A percentile compares a stretch with the other conserved stretches of the same genome.
phyloP scores from a whole-genome alignment of 2,113 vertebrate genomes.

The Taxidea taxus region DNA sequence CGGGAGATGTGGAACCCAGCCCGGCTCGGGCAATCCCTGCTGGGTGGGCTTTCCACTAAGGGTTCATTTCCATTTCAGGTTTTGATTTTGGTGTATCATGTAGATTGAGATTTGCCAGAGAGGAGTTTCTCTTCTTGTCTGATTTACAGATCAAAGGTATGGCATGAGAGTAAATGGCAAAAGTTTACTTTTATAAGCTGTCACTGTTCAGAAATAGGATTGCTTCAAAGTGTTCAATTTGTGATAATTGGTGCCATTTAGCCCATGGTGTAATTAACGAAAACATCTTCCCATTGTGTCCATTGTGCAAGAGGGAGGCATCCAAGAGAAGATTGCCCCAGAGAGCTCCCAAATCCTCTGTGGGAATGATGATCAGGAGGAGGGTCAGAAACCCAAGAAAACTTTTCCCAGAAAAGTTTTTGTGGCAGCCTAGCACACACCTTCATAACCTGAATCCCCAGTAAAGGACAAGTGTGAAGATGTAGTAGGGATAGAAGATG shows the following conservation, averaged over 20 bases:
- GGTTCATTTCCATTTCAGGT: neutral
- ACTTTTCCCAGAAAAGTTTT: neutral
- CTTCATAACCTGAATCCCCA: neutral
- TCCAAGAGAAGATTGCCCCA: neutral
- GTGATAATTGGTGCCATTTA: neutral
- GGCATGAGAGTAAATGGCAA: neutral
- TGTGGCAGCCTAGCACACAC: neutral
- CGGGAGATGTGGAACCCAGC: neutral
- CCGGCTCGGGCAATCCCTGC: neutral
- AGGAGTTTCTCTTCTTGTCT: neutral
- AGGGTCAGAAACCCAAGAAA: neutral
- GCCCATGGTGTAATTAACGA: neutral
- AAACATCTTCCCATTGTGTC: conserved; percentile 4
- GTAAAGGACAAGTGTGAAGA: too few relatives aligned
- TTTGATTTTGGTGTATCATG: neutral
- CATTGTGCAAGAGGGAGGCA: neutral
- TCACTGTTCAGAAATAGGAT: neutral
- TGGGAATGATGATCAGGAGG: neutral
- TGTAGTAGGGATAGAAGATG: neutral
- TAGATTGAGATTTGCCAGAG: neutral
- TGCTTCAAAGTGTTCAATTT: conserved; percentile 1
- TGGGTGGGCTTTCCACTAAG: accelerated
- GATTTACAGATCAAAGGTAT: neutral
- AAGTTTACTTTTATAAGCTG: neutral
- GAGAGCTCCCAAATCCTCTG: neutral